A percentile compares a stretch with the other conserved stretches of the same genome.
These are phyloP conservation scores for Drosophila gaucha DNA, from an alignment of 2,888 invertebrate genomes.

Conservation along the genomic window DNA sequence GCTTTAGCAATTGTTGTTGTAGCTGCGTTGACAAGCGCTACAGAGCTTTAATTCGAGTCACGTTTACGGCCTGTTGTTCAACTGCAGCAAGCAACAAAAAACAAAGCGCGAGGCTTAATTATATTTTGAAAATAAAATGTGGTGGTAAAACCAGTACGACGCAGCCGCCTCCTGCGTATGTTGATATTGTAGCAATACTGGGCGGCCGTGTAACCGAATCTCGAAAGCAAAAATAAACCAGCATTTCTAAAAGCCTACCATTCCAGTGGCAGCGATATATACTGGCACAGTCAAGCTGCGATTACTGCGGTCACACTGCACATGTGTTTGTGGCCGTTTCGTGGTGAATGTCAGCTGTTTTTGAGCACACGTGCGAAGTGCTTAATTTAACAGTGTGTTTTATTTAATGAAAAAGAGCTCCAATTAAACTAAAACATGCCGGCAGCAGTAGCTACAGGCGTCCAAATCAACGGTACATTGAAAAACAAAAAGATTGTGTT, in stretches of 20 bases:
- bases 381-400: slow-evolving; percentile 10
- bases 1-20: slow-evolving; percentile 24
- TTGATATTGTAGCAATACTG: slow-evolving; percentile 41
- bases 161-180: slow-evolving; percentile 27
- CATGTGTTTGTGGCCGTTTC: slow-evolving; percentile 9
- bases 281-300: neutral
- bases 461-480: slow-evolving; percentile 41
- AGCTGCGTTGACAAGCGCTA: slow-evolving; percentile 23
- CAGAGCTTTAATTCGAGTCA: slow-evolving; percentile 48
- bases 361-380: slow-evolving; percentile 61
- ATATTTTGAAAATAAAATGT: slow-evolving; percentile 38
- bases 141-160: slow-evolving; percentile 46
- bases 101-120: slow-evolving; percentile 45
- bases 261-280: neutral
- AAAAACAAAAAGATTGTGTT: slow-evolving; percentile 82
- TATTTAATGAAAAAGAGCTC: slow-evolving; percentile 34
- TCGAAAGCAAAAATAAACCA: neutral
- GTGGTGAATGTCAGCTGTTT: slow-evolving; percentile 30
- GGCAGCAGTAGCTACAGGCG: slow-evolving; percentile 62
- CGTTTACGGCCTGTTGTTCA: slow-evolving; percentile 45
- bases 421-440: slow-evolving; percentile 51
- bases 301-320: neutral
- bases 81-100: slow-evolving; percentile 38
- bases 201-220: neutral
- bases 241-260: no score